Evolutionary conservation across 2,113 vertebrate species (phyloP).

Genomic region (Camelus bactrianus): DNA sequence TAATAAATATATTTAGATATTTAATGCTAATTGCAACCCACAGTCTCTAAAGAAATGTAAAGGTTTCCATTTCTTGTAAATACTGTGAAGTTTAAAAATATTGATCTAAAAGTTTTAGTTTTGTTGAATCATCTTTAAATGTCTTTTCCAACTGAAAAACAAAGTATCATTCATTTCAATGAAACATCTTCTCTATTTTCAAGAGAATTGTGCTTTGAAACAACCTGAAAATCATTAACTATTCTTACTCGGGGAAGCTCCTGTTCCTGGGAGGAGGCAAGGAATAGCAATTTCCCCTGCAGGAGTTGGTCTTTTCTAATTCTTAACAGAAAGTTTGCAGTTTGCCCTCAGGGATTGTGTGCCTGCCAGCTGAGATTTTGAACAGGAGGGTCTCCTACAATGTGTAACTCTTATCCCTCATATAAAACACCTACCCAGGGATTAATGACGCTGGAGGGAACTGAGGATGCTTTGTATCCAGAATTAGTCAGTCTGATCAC

Average conservation of each 20-base stretch:
- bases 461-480: not conserved
- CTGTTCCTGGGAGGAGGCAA: not conserved
- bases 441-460: not conserved
- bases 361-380: not conserved
- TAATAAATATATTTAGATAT: not conserved
- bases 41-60: not conserved
- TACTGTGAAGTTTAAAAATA: not conserved
- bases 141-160: not conserved
- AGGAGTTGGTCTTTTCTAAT: not conserved
- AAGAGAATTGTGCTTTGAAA: not conserved
- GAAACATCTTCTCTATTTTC: not conserved
- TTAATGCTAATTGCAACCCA: not conserved
- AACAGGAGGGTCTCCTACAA: not conserved
- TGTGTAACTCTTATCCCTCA: rapidly evolving
- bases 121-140: not conserved
- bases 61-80: not conserved
- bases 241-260: not conserved
- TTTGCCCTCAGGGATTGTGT: not conserved
- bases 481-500: not conserved
- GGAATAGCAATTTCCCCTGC: not conserved
- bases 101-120: not conserved
- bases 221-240: not conserved
- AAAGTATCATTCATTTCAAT: not conserved
- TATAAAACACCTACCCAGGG: not conserved
- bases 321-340: not conserved